These are phyloP conservation scores for Cynopterus sphinx DNA, from an alignment of 2,797 vertebrate genomes.

Conservation along the genomic window DNA sequence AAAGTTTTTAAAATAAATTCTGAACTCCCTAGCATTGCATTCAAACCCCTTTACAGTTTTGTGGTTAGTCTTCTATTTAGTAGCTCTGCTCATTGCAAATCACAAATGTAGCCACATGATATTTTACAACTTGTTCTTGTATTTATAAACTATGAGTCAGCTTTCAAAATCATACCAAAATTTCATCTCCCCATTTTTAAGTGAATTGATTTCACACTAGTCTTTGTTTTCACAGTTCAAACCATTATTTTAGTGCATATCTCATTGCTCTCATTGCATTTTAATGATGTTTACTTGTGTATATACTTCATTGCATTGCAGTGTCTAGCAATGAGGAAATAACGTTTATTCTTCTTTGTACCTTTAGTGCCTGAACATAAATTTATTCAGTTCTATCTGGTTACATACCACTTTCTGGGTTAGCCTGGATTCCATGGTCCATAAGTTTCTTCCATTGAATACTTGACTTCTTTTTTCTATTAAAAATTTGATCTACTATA, in stretches of 20 bases:
- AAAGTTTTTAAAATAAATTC: neutral
- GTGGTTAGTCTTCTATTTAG: neutral
- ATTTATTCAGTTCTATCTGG: neutral
- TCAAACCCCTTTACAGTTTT: neutral
- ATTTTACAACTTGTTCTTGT: neutral
- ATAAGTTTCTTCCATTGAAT: neutral
- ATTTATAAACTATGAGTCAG: neutral
- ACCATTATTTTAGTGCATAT: neutral
- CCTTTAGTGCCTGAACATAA: neutral
- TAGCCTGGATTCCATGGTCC: neutral
- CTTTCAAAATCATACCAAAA: conserved; percentile 18
- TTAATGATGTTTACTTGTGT: neutral
- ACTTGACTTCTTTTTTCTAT: neutral
- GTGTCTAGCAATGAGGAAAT: neutral
- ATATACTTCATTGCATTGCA: neutral
- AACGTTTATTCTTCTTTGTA: neutral
- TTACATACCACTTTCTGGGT: neutral
- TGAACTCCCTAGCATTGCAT: neutral
- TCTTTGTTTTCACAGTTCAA: conserved; percentile 5
- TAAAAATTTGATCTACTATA: neutral
- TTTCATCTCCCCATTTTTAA: neutral
- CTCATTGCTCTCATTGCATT: neutral
- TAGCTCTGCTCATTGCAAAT: neutral
- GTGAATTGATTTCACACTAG: neutral
- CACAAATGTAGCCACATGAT: neutral